These are phyloP conservation scores for Acanthisitta chloris DNA, from an alignment of 2,113 vertebrate genomes.

Conservation along the genomic window DNA sequence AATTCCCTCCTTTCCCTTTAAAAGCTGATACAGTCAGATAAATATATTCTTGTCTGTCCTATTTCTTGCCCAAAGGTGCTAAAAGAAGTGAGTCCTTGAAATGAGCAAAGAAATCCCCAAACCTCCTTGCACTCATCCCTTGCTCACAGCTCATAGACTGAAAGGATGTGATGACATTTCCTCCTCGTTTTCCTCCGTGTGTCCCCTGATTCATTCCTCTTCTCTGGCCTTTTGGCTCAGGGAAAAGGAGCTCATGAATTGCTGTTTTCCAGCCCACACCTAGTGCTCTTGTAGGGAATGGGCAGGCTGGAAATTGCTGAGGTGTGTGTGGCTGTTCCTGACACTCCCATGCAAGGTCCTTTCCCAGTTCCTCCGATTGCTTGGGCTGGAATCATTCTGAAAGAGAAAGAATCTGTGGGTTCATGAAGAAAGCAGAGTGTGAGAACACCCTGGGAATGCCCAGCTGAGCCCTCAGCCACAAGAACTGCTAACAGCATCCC, in stretches of 20 bases:
- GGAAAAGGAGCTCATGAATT: background rate
- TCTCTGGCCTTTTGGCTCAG: background rate
- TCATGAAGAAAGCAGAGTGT: background rate
- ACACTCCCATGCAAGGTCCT: background rate
- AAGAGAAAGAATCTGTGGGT: background rate
- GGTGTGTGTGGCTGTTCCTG: accelerated
- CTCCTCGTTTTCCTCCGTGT: background rate
- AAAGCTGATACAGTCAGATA: background rate
- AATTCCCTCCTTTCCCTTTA: background rate
- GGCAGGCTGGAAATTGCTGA: background rate
- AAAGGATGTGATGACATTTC: slow-evolving; percentile 26
- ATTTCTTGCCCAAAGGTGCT: background rate
- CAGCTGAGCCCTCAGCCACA: no score
- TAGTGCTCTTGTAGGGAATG: background rate
- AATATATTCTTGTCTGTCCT: background rate
- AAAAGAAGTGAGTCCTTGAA: background rate
- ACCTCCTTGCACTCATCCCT: background rate
- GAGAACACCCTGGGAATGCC: background rate
- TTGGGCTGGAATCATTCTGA: background rate
- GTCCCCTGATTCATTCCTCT: slow-evolving; percentile 2
- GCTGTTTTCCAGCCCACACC: background rate
- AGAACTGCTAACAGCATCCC: accelerated
- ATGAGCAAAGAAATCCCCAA: background rate
- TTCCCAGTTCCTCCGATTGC: background rate
- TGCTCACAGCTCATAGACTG: background rate